Evolutionary conservation across 2,888 invertebrate genomes (phyloP), one percentile per base, ranked within the genome.

Genomic region (Chymomyza caudatula): DNA sequence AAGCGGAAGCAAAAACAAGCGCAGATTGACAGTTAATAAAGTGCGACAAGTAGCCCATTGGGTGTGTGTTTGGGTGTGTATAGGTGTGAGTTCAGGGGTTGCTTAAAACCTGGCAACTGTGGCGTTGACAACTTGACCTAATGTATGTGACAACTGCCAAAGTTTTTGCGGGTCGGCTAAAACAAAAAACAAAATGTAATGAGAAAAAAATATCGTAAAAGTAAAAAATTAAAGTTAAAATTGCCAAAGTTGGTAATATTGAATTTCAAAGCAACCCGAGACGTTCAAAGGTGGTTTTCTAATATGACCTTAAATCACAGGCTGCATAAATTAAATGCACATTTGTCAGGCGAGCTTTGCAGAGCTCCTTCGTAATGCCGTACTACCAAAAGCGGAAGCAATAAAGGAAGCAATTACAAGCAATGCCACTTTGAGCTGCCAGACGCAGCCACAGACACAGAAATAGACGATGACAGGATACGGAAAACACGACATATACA

Each of bases 11-110:
- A 20, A 19, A 25, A 37, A 65, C 69, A 76, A 66, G 67, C 67
- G 29, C 72, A 84, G 78, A 86, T 83, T 83, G 82, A 84, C 86
- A 83, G 86, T 83, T 86, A 83, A 83, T 83, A 83, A 83, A 84
- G 81, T 71, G 81, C 69, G 84, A 80, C 81, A 83, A 83, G 80
- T 83, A 77, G 69, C 29, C 23, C 20, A 25, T 13, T 52, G 52
- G 22, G 23, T 17, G 2, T 22, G 25, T 53, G 23, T 44, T 6
- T 11, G 51, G 0, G 19, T 4, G 4, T 3, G n/a, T 11, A 11
- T 25, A 5, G 4, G 11, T 8, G 29, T 37, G 29, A 37, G 29
- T 37, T 11, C 11, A 25, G 29, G 29, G 11, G 11, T 37, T 8
- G 29, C 5, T 37, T 37, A 1, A 23, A 72, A 58, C 84, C 63